Percentiles rank a stretch among this genome's conserved stretches.
These are phyloP conservation scores for Leptinotarsa peninsularis DNA, from an alignment of 2,888 invertebrate genomes.

Conservation along the genomic window DNA sequence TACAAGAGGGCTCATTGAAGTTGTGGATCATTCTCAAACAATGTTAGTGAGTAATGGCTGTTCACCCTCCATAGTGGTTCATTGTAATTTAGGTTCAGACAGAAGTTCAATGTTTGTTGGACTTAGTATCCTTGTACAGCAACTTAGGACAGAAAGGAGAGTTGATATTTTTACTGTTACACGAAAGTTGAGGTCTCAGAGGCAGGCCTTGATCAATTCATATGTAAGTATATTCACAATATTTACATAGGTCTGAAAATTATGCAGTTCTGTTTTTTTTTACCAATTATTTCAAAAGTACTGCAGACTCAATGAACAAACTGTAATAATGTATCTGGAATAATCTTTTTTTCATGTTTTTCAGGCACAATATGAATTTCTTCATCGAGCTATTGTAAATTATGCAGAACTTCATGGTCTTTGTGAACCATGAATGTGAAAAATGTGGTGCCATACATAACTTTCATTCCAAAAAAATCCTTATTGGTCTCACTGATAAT, in stretches of 20 bases:
- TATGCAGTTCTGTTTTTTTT: too few species aligned
- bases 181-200: conserved; percentile 85
- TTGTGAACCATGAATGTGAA: conserved; percentile 67
- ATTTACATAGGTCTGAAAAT: neutral
- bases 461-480: conserved; percentile 56
- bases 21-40: conserved; percentile 81
- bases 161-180: conserved; percentile 88
- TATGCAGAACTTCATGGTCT: conserved; percentile 89
- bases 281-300: neutral
- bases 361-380: conserved; percentile 92
- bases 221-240: conserved; percentile 73
- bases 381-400: conserved; percentile 91
- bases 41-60: conserved; percentile 68
- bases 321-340: neutral
- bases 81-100: conserved; percentile 89
- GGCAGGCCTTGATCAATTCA: conserved; percentile 86
- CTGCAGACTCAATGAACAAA: too few species aligned
- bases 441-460: conserved; percentile 56
- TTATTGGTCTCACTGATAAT: conserved; percentile 54
- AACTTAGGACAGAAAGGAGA: conserved; percentile 84
- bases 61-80: conserved; percentile 83
- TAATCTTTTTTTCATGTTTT: conserved; percentile 54
- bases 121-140: conserved; percentile 86
- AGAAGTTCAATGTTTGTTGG: conserved; percentile 91
- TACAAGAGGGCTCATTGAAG: conserved; percentile 85